phyloP scores from a whole-genome alignment of 2,113 vertebrate species.

The Spea bombifrons region DNA sequence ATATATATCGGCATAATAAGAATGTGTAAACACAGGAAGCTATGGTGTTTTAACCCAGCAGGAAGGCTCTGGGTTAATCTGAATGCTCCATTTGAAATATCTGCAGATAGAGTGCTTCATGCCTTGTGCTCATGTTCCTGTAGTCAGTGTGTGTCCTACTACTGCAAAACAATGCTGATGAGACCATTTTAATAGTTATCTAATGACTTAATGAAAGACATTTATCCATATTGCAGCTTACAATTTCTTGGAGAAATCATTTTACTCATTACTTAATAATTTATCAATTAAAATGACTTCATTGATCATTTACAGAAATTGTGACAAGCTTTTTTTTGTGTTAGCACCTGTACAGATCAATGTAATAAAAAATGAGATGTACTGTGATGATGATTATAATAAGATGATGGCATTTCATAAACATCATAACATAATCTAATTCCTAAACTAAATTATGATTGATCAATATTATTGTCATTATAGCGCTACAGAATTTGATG shows the following conservation, averaged over 20 bases:
- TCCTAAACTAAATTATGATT: too few species aligned
- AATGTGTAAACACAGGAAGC: not conserved
- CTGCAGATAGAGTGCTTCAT: constrained; percentile 20
- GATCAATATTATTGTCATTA: too few species aligned
- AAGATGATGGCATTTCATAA: too few species aligned
- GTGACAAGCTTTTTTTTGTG: too few species aligned
- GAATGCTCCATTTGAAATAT: constrained; percentile 20
- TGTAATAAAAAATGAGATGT: too few species aligned
- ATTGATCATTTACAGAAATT: not conserved
- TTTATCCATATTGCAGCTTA: not conserved
- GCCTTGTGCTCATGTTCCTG: not conserved
- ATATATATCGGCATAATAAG: too few species aligned
- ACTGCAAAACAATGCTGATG: constrained; percentile 9
- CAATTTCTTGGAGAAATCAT: not conserved
- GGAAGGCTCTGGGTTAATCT: not conserved
- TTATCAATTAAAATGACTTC: not conserved
- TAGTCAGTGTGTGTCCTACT: constrained; percentile 1
- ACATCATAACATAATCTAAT: too few species aligned
- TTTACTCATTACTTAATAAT: not conserved
- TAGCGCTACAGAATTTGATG: too few species aligned
- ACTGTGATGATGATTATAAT: too few species aligned
- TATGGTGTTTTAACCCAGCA: not conserved
- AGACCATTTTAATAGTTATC: constrained; percentile 12
- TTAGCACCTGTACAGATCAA: too few species aligned
- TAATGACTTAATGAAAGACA: constrained; percentile 2